Percentiles rank a stretch among this genome's conserved stretches.
Conservation (phyloP, 2,113 vertebrate genomes). For the Ictalurus furcatus region DNA sequence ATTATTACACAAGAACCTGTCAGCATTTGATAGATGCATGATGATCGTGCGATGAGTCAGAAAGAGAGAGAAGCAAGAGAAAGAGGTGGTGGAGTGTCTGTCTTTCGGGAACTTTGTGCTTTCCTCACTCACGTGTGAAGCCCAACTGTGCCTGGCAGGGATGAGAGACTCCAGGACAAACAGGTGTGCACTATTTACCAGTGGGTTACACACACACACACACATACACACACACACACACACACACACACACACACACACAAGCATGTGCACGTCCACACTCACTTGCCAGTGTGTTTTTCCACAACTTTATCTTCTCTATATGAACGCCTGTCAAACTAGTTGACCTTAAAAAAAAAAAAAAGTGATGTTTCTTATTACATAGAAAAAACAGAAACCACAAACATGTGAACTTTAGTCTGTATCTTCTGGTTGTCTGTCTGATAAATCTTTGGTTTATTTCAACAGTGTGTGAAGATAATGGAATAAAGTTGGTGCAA, state of each 20-base stretch:
- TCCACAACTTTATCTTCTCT: conserved; percentile 13
- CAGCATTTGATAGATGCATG: neutral
- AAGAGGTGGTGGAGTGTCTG: conserved; percentile 19
- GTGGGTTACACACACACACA: conserved; percentile 19
- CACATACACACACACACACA: conserved; percentile 58
- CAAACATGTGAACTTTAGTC: neutral
- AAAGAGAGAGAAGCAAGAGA: neutral
- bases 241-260: conserved; percentile 57
- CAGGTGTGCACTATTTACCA: conserved; percentile 51
- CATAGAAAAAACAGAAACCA: neutral
- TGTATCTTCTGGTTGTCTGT: neutral
- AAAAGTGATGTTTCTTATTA: neutral
- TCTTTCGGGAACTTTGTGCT: conserved; percentile 47
- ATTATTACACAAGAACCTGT: conserved; percentile 9
- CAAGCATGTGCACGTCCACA: conserved; percentile 51
- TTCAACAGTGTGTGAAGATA: conserved; percentile 19
- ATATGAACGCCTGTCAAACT: neutral
- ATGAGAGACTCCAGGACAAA: conserved; percentile 49
- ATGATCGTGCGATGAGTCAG: neutral
- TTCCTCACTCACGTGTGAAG: conserved; percentile 34
- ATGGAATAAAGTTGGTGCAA: conserved; percentile 43
- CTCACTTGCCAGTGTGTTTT: conserved; percentile 43
- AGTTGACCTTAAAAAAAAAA: neutral
- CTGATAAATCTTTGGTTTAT: conserved; percentile 35
- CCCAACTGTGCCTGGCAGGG: conserved; percentile 16